A percentile compares a stretch with the other conserved stretches of the same genome.
These are phyloP conservation scores for Dryas iulia DNA, from an alignment of 1,140 invertebrate species.

Conservation along the genomic window DNA sequence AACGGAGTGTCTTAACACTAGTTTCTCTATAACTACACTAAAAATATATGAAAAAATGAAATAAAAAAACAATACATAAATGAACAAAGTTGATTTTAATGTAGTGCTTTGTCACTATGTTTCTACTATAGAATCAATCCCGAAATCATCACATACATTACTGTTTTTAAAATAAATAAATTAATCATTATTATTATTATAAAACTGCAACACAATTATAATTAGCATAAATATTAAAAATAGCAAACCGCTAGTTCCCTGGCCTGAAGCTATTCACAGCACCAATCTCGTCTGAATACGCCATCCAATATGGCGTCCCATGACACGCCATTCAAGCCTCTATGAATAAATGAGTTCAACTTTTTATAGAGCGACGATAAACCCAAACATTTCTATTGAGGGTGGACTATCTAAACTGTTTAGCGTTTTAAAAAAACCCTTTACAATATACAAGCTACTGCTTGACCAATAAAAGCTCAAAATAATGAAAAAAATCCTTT, in stretches of 20 bases:
- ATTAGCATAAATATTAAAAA: background rate
- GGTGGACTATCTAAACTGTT: background rate
- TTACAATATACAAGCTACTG: background rate
- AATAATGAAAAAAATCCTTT: too few relatives aligned
- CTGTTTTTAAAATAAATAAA: too few relatives aligned
- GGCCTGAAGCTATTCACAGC: slow-evolving; percentile 32
- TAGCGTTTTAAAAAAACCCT: background rate
- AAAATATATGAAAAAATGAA: background rate
- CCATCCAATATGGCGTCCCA: slow-evolving; percentile 35
- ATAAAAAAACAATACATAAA: background rate
- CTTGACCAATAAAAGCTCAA: too few relatives aligned
- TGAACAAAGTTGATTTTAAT: background rate
- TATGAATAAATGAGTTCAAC: slow-evolving; percentile 35
- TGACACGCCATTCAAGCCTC: slow-evolving; percentile 31
- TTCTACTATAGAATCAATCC: too few relatives aligned
- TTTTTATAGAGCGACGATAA: slow-evolving; percentile 18
- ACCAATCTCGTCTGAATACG: slow-evolving; percentile 33
- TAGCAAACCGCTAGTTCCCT: slow-evolving; percentile 10
- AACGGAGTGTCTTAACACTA: too few relatives aligned
- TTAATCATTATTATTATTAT: too few relatives aligned
- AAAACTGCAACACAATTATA: too few relatives aligned
- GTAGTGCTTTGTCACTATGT: too few relatives aligned
- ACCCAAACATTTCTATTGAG: slow-evolving; percentile 17
- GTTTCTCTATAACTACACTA: too few relatives aligned
- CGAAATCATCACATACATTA: too few relatives aligned